A percentile compares a stretch with the other conserved stretches of the same genome.
Evolutionary conservation across 2,888 invertebrate species (phyloP).

Genomic region (Dinocampus coccinellae): DNA sequence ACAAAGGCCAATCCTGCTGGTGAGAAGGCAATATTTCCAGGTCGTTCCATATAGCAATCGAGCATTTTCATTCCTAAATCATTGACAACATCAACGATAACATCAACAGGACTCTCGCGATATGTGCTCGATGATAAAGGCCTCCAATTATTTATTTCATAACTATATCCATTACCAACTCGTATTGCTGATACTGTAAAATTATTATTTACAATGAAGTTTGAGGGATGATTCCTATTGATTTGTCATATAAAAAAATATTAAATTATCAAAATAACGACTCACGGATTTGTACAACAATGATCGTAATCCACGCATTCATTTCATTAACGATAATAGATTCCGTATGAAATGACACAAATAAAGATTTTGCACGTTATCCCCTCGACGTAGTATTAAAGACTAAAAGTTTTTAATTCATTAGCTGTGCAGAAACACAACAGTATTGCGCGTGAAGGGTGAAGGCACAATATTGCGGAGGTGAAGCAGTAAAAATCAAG

Average conservation of each 20-base stretch:
- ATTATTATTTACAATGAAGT: conserved; percentile 12
- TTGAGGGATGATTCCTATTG: neutral
- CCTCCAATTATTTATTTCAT: conserved; percentile 45
- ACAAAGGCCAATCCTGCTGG: conserved; percentile 87
- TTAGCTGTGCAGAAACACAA: conserved; percentile 23
- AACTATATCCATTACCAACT: neutral
- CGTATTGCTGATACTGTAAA: neutral
- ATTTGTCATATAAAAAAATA: neutral
- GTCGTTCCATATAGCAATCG: conserved; percentile 56
- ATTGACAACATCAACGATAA: conserved; percentile 86
- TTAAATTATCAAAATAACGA: neutral
- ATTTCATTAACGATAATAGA: neutral
- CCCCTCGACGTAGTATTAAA: conserved; percentile 25
- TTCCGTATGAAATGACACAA: neutral
- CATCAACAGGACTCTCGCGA: conserved; percentile 73
- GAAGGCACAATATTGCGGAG: conserved; percentile 11
- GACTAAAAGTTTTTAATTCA: conserved; percentile 32
- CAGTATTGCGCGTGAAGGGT: conserved; percentile 23
- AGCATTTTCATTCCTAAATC: conserved; percentile 73
- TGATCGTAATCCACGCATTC: conserved; percentile 7
- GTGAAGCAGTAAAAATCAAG: conserved; percentile 7
- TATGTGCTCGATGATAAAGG: conserved; percentile 43
- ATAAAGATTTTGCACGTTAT: conserved; percentile 1
- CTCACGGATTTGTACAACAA: conserved; percentile 17
- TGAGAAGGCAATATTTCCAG: conserved; percentile 83